A percentile compares a stretch with the other conserved stretches of the same genome.
phyloP scores from a whole-genome alignment of 1,140 invertebrate genomes.

The Brachionus paranguensis region DNA sequence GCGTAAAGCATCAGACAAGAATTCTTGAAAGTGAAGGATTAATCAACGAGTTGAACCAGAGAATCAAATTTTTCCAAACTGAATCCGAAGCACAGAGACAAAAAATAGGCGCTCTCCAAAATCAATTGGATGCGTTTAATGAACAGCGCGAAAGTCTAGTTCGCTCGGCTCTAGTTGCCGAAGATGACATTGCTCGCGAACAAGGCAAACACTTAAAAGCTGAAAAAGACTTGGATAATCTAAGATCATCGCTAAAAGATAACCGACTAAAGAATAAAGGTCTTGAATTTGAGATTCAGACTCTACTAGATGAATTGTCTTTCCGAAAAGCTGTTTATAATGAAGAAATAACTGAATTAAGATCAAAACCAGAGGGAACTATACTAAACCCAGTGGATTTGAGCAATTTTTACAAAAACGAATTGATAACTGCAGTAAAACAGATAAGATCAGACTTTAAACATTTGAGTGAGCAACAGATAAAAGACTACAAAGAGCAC shows the following conservation, averaged over 20 bases:
- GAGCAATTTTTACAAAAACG: conserved; percentile 37
- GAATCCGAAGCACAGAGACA: background rate
- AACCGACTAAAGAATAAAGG: conserved; percentile 8
- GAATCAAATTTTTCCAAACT: background rate
- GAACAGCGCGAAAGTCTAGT: conserved; percentile 11
- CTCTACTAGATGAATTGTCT: conserved; percentile 9
- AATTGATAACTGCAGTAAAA: conserved; percentile 16
- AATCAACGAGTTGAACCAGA: background rate
- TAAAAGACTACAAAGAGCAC: conserved; percentile 9
- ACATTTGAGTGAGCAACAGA: background rate
- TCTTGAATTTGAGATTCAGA: conserved; percentile 33
- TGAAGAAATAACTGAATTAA: conserved; percentile 8
- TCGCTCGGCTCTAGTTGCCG: background rate
- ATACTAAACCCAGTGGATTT: conserved; percentile 13
- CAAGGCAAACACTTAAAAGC: background rate
- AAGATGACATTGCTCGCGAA: conserved; percentile 23
- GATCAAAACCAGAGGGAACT: background rate
- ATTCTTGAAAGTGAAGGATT: conserved; percentile 5
- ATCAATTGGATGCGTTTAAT: background rate
- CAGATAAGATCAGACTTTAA: conserved; percentile 21
- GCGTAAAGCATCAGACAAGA: background rate
- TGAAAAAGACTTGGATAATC: conserved; percentile 10
- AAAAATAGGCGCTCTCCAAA: background rate
- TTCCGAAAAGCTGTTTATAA: conserved; percentile 34
- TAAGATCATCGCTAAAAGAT: conserved; percentile 10